Evolutionary conservation across 2,797 vertebrate genomes (phyloP), one percentile per base, ranked within the genome.

Genomic region (Alfaro cultratus): DNA sequence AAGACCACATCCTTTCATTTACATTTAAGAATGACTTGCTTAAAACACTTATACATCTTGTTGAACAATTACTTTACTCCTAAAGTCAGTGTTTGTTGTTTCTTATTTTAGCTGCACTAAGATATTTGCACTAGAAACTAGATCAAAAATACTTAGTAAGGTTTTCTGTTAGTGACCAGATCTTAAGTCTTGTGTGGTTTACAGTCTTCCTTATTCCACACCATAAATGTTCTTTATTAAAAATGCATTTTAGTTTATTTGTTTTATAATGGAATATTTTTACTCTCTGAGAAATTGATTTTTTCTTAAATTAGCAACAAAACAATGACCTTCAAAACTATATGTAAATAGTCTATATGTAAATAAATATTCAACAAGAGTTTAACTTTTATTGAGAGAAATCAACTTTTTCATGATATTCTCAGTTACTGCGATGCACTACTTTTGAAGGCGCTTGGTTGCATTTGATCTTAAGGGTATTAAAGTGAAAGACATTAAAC

Each of bases 1-100:
- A 62, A 71, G 75, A 26, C 47, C n/a, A 9, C 57, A 74, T 88
- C 77, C 6, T 46, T 45, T 46, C 70, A 72, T 5, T 46, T n/a
- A 47, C 49, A 51, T 51, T 51, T 23, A 23, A 51, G 21, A 51
- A 51, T 51, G 7, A 51, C 49, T 9, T 51, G 0, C 21, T 9
- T 51, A 3, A 23, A 51, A 51, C 1, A 21, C 49, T 51, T 51
- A 2, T 23, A 51, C 23, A 26, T 23, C 49, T 23, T 51, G 16
- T 23, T 23, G 21, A 51, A 51, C 49, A 51, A 23, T 51, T 51
- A 51, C 18, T 51, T 49, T 51, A 23, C 49, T 51, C 49, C 49
- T 8, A 51, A 23, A 51, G 49, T 51, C 18, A 23, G 47, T 23
- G 49, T 51, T 23, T 0, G 1, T 51, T 23, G 49, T 57, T 57